Conservation (phyloP, 1,140 invertebrate species). For the Lepidurus apus region DNA sequence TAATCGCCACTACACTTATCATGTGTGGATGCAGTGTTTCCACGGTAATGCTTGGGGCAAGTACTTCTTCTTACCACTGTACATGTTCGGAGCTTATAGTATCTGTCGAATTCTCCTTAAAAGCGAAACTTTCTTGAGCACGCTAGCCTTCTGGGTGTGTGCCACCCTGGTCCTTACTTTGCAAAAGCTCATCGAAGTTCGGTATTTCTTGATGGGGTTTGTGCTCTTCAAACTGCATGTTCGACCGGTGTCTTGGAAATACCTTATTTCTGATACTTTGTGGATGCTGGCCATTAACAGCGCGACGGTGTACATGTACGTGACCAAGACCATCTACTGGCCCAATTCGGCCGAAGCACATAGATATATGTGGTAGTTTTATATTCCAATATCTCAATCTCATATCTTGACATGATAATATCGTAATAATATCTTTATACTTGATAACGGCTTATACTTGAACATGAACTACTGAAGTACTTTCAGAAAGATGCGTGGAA, state of each 20-base stretch:
- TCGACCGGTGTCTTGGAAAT: conserved; percentile 47
- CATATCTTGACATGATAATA: too few species aligned
- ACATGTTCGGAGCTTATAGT: conserved; percentile 62
- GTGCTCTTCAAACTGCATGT: conserved; percentile 72
- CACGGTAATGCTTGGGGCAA: conserved; percentile 58
- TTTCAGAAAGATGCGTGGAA: too few species aligned
- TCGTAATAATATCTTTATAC: too few species aligned
- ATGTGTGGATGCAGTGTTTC: conserved; percentile 85
- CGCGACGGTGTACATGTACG: conserved; percentile 74
- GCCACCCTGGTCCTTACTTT: conserved; percentile 61
- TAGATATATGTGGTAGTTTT: conserved; percentile 81
- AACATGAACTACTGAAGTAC: too few species aligned
- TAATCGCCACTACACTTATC: conserved; percentile 95
- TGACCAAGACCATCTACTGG: conserved; percentile 79
- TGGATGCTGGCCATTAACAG: conserved; percentile 66
- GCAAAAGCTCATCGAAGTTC: conserved; percentile 80
- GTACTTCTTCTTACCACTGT: conserved; percentile 70
- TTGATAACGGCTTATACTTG: too few species aligned
- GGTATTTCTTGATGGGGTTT: conserved; percentile 93
- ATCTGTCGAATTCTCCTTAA: conserved; percentile 47
- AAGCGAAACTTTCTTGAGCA: conserved; percentile 50
- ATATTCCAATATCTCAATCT: neutral
- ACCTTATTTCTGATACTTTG: conserved; percentile 62
- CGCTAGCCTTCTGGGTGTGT: conserved; percentile 59
- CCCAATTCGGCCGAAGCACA: conserved; percentile 64